phyloP scores from a whole-genome alignment of 2,888 invertebrate species.

The Drosophila rellima region DNA sequence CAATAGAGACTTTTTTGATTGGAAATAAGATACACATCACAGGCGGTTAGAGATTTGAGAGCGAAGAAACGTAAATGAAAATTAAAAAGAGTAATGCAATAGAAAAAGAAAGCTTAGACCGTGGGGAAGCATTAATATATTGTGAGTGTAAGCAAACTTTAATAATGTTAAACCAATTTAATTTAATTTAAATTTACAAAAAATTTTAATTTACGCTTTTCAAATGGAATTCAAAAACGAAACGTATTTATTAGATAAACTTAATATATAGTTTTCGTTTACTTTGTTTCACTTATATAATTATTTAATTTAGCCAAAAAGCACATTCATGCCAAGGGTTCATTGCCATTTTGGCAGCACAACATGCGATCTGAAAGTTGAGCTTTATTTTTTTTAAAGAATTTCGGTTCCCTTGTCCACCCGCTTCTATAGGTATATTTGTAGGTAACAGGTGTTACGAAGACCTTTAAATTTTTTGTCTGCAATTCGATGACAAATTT shows the following conservation, averaged over 20 bases:
- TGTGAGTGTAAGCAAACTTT: too few relatives aligned
- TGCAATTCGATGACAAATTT: slow-evolving; percentile 21
- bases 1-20: slow-evolving; percentile 14
- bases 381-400: slow-evolving; percentile 3
- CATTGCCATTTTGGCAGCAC: slow-evolving; percentile 34
- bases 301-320: slow-evolving; percentile 4
- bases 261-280: neutral
- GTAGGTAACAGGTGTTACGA: slow-evolving; percentile 22
- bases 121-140: too few relatives aligned
- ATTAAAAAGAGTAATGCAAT: neutral
- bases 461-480: slow-evolving; percentile 6
- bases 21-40: slow-evolving; percentile 1
- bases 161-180: neutral
- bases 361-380: slow-evolving; percentile 22
- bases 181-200: neutral
- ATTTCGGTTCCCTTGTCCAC: neutral
- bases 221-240: neutral
- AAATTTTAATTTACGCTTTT: neutral
- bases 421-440: neutral
- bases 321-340: slow-evolving; percentile 20
- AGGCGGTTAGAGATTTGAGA: neutral
- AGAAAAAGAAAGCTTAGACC: neutral
- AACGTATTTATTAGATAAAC: neutral
- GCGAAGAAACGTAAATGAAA: neutral
- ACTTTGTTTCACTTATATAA: slow-evolving; percentile 2